phyloP scores from a whole-genome alignment of 2,888 invertebrate species.

The Drosophila monieri region DNA sequence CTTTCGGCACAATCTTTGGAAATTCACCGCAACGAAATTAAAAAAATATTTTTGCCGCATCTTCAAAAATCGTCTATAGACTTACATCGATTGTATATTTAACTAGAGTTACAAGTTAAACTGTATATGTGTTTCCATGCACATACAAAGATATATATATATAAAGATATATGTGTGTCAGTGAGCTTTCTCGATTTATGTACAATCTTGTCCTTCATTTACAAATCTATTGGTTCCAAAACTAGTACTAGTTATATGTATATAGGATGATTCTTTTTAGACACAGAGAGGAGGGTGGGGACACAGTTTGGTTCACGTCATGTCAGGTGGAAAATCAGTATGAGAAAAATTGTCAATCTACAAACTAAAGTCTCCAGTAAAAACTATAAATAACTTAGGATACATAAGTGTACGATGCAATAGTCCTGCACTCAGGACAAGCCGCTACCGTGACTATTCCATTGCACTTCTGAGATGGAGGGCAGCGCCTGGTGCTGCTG shows the following conservation, averaged over 20 bases:
- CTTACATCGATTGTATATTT: constrained; percentile 57
- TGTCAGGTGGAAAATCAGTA: constrained; percentile 25
- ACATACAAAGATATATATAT: constrained; percentile 16
- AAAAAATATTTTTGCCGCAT: constrained; percentile 15
- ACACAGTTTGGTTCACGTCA: constrained; percentile 17
- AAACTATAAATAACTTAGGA: constrained; percentile 73
- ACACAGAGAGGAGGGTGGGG: constrained; percentile 13
- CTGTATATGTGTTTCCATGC: constrained; percentile 56
- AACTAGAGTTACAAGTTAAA: constrained; percentile 21
- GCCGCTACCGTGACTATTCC: constrained; percentile 85
- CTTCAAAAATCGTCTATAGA: constrained; percentile 43
- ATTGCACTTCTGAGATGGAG: constrained; percentile 86
- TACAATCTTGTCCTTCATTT: constrained; percentile 60
- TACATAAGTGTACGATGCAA: constrained; percentile 68
- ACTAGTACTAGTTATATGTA: constrained; percentile 56
- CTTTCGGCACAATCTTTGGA: constrained; percentile 2
- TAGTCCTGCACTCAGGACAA: constrained; percentile 80
- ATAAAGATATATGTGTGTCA: constrained; percentile 49
- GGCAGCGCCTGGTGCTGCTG: constrained; percentile 83
- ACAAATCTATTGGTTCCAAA: constrained; percentile 69
- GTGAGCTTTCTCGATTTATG: constrained; percentile 66
- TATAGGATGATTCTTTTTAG: constrained; percentile 32
- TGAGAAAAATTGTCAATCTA: constrained; percentile 41
- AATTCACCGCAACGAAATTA: constrained; percentile 23
- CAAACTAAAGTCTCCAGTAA: constrained; percentile 53